phyloP scores from a whole-genome alignment of 2,113 vertebrate genomes.

The Sylvia atricapilla region DNA sequence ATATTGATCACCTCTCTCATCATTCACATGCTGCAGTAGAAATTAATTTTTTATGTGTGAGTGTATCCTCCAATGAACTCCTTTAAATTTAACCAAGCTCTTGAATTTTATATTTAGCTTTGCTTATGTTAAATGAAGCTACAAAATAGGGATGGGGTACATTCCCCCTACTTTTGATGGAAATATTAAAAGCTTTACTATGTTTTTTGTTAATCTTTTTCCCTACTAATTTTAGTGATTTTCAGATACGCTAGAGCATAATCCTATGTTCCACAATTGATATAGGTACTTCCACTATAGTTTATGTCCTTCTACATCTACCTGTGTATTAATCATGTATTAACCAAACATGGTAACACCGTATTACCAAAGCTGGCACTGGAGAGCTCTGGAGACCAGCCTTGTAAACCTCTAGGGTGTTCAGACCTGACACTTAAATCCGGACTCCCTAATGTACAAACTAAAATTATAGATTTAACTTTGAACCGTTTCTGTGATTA shows the following conservation, averaged over 20 bases:
- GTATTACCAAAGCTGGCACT: neutral
- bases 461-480: neutral
- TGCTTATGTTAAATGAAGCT: neutral
- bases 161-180: neutral
- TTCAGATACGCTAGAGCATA: neutral
- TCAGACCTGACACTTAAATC: neutral
- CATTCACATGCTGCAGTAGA: neutral
- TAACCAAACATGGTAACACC: neutral
- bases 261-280: neutral
- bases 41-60: neutral
- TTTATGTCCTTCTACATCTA: neutral
- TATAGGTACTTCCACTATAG: neutral
- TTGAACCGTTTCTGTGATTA: neutral
- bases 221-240: neutral
- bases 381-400: neutral
- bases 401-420: neutral
- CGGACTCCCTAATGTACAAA: neutral
- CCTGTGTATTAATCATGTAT: neutral
- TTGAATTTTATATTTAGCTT: neutral
- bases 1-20: neutral
- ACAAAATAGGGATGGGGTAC: neutral
- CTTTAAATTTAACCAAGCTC: neutral
- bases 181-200: neutral
- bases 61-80: neutral
- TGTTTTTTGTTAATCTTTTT: neutral